Evolutionary conservation across 2,888 invertebrate species (phyloP), one percentile per base, ranked within the genome.

Genomic region (Yponomeuta cagnagella): DNA sequence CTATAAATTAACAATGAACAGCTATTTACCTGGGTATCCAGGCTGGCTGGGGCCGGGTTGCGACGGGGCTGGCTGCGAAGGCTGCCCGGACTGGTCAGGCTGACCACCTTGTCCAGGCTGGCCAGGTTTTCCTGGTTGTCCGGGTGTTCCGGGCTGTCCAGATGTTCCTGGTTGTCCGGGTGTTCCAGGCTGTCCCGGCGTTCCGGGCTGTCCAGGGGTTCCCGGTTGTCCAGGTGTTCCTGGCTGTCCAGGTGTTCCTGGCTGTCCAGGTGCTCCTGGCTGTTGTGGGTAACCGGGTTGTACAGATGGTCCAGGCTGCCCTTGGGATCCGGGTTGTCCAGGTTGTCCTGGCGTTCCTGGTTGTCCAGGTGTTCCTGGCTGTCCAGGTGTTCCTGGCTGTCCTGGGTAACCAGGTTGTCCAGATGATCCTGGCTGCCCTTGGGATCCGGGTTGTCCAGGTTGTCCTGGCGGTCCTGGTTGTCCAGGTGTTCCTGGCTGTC

Each of bases 31-130:
- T 2, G 76, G 74, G 12, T 74, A 90, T 4, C 76, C 81, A 1
- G 77, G 77, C 2, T 76, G 12, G 0, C 87, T 93, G 23, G 81
- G 87, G 66, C 89, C 92, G 0, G 94, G 94, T 37, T 71, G 94
- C 73, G 71, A 64, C 75, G 6, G 1, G 69, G 77, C 76, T 1
- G 76, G 75, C n/a, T 74, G 0, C 15, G 74, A 75, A 8, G 71
- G 71, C 63, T 70, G 70, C 1, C 71, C 66, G 2, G 65, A 66
- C 67, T 66, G 63, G 2, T 70, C 71, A 2, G 70, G 69, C 31
- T 65, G 71, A 78, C 76, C 33, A 66, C 79, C 80, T 15, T 76
- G 79, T 1, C 80, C 75, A 0, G 77, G 70, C 65, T 71, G 48
- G n/a, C 72, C 71, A 33, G 71, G 86, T 1, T 52, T 3, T 67